A percentile compares a stretch with the other conserved stretches of the same genome.
Conservation (phyloP, 1,140 invertebrate species). For the Ctenoplectra terminalis region DNA sequence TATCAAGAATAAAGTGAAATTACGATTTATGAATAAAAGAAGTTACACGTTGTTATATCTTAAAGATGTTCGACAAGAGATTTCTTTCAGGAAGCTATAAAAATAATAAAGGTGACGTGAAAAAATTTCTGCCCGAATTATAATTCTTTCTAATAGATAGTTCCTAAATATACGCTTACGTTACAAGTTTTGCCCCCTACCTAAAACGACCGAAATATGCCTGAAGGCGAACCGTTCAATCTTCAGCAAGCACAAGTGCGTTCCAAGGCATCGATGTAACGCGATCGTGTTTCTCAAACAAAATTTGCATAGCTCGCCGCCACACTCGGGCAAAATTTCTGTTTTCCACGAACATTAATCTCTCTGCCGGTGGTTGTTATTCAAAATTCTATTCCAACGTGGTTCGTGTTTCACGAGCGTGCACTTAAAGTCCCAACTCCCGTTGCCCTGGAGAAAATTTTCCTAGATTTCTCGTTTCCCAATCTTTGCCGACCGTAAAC, state of each 20-base stretch:
- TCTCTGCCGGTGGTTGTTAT: not conserved
- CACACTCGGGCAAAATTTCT: slow-evolving; percentile 1
- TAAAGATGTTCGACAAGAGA: too few species aligned
- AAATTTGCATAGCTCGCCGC: slow-evolving; percentile 26
- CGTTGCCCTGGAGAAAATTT: not conserved
- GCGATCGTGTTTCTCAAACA: slow-evolving; percentile 12
- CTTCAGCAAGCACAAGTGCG: not conserved
- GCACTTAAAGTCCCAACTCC: not conserved
- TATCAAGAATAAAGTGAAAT: too few species aligned
- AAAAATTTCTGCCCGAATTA: not conserved
- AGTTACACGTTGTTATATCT: too few species aligned
- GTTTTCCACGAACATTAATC: slow-evolving; percentile 19
- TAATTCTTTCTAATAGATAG: not conserved
- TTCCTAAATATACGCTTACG: too few species aligned
- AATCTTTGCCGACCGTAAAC: not conserved
- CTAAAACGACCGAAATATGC: not conserved
- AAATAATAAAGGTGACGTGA: too few species aligned
- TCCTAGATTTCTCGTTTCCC: not conserved
- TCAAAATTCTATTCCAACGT: slow-evolving; percentile 5
- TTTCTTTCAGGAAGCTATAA: too few species aligned
- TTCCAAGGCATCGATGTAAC: slow-evolving; percentile 9
- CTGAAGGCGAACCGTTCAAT: not conserved
- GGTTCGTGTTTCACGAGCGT: slow-evolving; percentile 10
- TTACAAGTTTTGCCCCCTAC: not conserved
- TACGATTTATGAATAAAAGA: too few species aligned